Conservation (phyloP, 1,140 invertebrate genomes). For the Cotesia chilonis region DNA sequence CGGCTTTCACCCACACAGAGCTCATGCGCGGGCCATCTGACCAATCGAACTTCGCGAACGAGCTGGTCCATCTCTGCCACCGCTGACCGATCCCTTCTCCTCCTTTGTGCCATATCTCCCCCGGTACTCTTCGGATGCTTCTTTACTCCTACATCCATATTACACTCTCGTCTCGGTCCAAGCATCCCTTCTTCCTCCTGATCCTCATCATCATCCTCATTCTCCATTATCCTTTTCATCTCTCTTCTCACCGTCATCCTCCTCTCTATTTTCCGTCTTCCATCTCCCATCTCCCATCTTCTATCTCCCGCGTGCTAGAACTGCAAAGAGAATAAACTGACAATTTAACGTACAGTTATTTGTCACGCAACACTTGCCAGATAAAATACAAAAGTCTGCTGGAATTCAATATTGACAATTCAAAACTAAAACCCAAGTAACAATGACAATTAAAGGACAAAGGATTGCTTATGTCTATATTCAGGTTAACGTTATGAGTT, state of each 20-base stretch:
- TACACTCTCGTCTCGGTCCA: too few relatives aligned
- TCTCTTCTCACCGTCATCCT: constrained; percentile 6
- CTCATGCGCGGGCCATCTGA: constrained; percentile 61
- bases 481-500: background rate
- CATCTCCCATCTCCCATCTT: background rate
- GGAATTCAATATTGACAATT: background rate
- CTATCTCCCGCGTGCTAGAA: constrained; percentile 41
- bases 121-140: constrained; percentile 18
- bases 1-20: constrained; percentile 46
- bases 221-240: background rate
- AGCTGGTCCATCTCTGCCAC: constrained; percentile 55
- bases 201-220: too few relatives aligned
- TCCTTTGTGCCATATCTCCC: constrained; percentile 15
- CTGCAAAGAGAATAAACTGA: background rate
- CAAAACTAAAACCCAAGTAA: background rate
- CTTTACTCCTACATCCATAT: background rate
- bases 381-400: constrained; percentile 1
- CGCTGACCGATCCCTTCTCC: constrained; percentile 33
- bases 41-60: constrained; percentile 61
- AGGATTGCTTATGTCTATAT: background rate
- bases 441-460: background rate
- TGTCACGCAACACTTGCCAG: constrained; percentile 4
- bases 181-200: background rate
- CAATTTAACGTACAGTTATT: constrained; percentile 9
- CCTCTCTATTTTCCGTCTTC: constrained; percentile 6